Evolutionary conservation across 2,113 vertebrate species (phyloP).

Genomic region (Rhinichthys klamathensis): DNA sequence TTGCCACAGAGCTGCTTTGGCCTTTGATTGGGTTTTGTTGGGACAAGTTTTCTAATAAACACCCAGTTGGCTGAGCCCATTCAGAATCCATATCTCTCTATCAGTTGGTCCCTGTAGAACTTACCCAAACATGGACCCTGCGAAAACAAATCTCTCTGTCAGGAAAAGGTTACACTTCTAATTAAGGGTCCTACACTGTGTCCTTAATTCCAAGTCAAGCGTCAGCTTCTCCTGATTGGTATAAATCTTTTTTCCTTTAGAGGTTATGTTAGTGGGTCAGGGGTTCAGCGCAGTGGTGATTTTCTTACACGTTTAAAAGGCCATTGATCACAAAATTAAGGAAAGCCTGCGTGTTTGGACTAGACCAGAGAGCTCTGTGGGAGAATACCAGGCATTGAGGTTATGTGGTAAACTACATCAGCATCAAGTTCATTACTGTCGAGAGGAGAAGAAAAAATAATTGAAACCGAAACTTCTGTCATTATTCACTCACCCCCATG

Average conservation of each 20-base stretch:
- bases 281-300: conserved; percentile 71
- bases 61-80: conserved; percentile 76
- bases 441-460: neutral
- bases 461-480: neutral
- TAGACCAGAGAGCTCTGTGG: conserved; percentile 41
- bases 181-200: conserved; percentile 71
- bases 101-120: conserved; percentile 78
- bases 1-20: conserved; percentile 62
- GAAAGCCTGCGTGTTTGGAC: conserved; percentile 39
- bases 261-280: conserved; percentile 78
- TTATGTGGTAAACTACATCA: conserved; percentile 24
- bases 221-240: conserved; percentile 70
- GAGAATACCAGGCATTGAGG: conserved; percentile 42
- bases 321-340: conserved; percentile 80
- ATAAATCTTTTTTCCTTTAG: conserved; percentile 74
- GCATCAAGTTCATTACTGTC: neutral
- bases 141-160: conserved; percentile 80
- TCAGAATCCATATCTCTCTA: conserved; percentile 78
- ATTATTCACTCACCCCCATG: neutral
- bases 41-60: conserved; percentile 86
- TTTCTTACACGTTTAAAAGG: conserved; percentile 79
- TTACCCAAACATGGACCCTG: conserved; percentile 79
- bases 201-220: conserved; percentile 75
- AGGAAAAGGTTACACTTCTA: conserved; percentile 75
- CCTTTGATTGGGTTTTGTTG: conserved; percentile 82